These are phyloP conservation scores for Drosophila tsacasi DNA, from an alignment of 1,140 invertebrate genomes.

Conservation along the genomic window DNA sequence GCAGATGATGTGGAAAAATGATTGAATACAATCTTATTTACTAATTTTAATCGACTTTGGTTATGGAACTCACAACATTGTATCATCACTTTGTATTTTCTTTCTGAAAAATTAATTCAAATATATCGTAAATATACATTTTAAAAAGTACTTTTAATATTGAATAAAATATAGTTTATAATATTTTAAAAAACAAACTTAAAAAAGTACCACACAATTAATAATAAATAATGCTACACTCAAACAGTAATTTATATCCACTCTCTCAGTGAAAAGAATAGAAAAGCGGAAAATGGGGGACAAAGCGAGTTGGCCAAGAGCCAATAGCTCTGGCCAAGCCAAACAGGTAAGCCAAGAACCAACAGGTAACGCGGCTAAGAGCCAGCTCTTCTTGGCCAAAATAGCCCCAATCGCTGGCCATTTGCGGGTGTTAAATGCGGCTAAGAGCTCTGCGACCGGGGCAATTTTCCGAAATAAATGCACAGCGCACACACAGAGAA, in stretches of 20 bases:
- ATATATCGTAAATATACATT: no score
- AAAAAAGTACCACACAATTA: not conserved
- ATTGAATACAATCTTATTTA: not conserved
- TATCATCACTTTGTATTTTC: not conserved
- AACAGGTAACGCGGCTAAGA: not conserved
- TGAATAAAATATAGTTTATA: not conserved
- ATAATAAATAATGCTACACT: not conserved
- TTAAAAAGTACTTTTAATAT: no score
- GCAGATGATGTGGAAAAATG: not conserved
- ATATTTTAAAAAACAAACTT: not conserved
- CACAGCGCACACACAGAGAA: constrained; percentile 1
- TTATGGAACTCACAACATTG: not conserved
- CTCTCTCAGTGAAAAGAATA: constrained; percentile 1
- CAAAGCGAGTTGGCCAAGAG: constrained; percentile 22
- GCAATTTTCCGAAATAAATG: constrained; percentile 33
- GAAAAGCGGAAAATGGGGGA: not conserved
- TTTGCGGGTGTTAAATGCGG: constrained; percentile 61
- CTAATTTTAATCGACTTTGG: not conserved
- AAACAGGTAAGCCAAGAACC: constrained; percentile 19
- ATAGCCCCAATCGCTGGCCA: constrained; percentile 39
- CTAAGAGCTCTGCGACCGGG: constrained; percentile 24
- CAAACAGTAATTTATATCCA: not conserved
- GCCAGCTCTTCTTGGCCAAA: constrained; percentile 7
- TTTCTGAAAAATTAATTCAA: no score
- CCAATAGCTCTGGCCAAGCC: constrained; percentile 3